Conservation (phyloP, 2,113 vertebrate genomes). For the Caloenas nicobarica region DNA sequence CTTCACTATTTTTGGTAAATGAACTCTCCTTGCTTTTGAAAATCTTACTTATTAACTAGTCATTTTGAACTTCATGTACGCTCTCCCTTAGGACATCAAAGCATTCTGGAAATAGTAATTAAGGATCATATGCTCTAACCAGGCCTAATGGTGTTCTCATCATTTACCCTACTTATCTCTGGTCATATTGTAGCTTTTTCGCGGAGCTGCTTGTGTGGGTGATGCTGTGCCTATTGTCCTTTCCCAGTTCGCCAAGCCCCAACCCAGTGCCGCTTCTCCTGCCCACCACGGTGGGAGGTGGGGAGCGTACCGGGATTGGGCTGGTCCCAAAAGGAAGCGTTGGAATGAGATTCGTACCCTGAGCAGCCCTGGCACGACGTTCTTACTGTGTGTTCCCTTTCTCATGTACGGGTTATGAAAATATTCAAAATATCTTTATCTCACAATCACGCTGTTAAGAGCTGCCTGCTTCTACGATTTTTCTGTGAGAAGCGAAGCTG, state of each 20-base stretch:
- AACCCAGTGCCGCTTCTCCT: neutral
- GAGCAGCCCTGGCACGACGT: neutral
- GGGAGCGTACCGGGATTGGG: neutral
- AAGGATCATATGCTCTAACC: neutral
- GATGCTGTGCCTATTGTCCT: neutral
- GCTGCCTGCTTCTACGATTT: neutral
- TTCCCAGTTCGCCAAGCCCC: neutral
- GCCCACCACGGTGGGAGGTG: neutral
- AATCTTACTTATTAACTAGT: conserved; percentile 4
- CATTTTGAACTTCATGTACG: neutral
- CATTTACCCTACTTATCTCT: neutral
- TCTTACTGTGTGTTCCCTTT: neutral
- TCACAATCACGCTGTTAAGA: neutral
- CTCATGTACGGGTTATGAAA: neutral
- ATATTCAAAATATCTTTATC: neutral
- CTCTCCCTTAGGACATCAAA: neutral
- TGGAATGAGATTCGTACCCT: neutral
- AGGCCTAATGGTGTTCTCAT: neutral
- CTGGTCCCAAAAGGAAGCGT: neutral
- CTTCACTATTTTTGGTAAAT: neutral
- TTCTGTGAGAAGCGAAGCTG: neutral
- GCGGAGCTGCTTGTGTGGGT: neutral
- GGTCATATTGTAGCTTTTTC: neutral
- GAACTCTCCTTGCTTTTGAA: neutral
- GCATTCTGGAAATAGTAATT: conserved; percentile 7